Conservation (phyloP, 53 echinoderm and acorn worm genomes). For the Mesocentrotus franciscanus region DNA sequence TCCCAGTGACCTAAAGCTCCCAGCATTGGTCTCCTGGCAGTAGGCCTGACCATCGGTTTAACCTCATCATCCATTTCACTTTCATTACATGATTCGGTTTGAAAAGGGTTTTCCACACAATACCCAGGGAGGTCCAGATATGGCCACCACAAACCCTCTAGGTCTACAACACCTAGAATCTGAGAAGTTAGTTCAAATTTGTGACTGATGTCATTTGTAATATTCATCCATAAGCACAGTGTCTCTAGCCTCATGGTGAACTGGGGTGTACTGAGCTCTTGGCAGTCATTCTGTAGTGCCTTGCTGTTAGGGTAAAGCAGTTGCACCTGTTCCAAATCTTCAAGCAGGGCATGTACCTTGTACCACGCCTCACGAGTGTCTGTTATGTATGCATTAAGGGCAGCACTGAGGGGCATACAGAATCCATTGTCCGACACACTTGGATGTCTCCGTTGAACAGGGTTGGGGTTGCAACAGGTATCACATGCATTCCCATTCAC, state of each 20-base stretch:
- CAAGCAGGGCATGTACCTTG: conserved; percentile 73
- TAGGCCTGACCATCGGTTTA: conserved; percentile 56
- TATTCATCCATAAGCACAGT: conserved; percentile 89
- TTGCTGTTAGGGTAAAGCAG: conserved; percentile 81
- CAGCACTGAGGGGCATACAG: conserved; percentile 88
- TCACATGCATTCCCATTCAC: conserved; percentile 53
- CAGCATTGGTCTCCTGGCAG: conserved; percentile 66
- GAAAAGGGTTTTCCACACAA: conserved; percentile 47
- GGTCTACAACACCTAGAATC: conserved; percentile 86
- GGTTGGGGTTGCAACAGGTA: conserved; percentile 34
- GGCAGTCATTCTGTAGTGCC: conserved; percentile 80
- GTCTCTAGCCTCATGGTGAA: conserved; percentile 80
- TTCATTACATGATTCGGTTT: background rate
- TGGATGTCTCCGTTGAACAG: conserved; percentile 19
- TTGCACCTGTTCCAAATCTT: conserved; percentile 79
- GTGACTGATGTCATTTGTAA: conserved; percentile 89
- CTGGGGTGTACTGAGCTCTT: conserved; percentile 61
- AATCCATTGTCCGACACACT: conserved; percentile 62
- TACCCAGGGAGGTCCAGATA: conserved; percentile 68
- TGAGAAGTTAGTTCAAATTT: conserved; percentile 80
- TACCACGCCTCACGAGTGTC: conserved; percentile 81
- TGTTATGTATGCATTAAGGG: conserved; percentile 77
- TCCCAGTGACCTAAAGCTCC: conserved; percentile 55
- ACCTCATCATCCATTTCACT: conserved; percentile 41
- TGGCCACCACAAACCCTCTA: conserved; percentile 86